Percentiles rank a stretch among this genome's conserved stretches.
Conservation (phyloP, 2,888 invertebrate species). For the Nephrocerus scutellatus region DNA sequence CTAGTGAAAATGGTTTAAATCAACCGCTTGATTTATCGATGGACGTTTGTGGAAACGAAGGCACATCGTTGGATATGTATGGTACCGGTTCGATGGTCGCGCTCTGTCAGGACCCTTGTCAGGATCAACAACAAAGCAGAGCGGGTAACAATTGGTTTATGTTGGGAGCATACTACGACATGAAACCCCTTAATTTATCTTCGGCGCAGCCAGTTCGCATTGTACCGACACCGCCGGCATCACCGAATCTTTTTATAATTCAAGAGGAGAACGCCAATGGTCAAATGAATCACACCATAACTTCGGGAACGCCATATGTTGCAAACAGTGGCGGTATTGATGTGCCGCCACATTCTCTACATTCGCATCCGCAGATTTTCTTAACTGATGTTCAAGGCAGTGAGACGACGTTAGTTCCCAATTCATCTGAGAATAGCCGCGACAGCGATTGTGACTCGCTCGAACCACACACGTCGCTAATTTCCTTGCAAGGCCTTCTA, state of each 20-base stretch:
- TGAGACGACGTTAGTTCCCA: constrained; percentile 69
- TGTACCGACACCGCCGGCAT: constrained; percentile 46
- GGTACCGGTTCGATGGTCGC: too few relatives aligned
- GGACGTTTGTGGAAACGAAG: constrained; percentile 36
- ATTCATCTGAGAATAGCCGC: constrained; percentile 66
- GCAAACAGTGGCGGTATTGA: constrained; percentile 40
- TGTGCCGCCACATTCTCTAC: constrained; percentile 27
- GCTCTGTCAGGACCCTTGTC: too few relatives aligned
- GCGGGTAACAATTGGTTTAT: constrained; percentile 36
- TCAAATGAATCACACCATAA: constrained; percentile 42
- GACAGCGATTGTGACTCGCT: constrained; percentile 62
- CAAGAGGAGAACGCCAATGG: constrained; percentile 61
- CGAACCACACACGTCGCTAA: constrained; percentile 51
- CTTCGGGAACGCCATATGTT: constrained; percentile 37
- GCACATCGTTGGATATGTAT: constrained; percentile 13
- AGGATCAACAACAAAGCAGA: constrained; percentile 8
- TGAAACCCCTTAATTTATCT: constrained; percentile 46
- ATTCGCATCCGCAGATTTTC: constrained; percentile 76
- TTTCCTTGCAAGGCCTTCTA: constrained; percentile 52
- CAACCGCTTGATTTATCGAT: constrained; percentile 46
- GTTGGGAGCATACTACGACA: constrained; percentile 39
- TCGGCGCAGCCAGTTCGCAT: constrained; percentile 45
- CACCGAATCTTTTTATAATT: constrained; percentile 63
- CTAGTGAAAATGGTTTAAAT: constrained; percentile 37
- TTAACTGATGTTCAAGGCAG: constrained; percentile 86